Evolutionary conservation across 2,797 vertebrate species (phyloP), one percentile per base, ranked within the genome.

Genomic region (Sandelia bainsii): DNA sequence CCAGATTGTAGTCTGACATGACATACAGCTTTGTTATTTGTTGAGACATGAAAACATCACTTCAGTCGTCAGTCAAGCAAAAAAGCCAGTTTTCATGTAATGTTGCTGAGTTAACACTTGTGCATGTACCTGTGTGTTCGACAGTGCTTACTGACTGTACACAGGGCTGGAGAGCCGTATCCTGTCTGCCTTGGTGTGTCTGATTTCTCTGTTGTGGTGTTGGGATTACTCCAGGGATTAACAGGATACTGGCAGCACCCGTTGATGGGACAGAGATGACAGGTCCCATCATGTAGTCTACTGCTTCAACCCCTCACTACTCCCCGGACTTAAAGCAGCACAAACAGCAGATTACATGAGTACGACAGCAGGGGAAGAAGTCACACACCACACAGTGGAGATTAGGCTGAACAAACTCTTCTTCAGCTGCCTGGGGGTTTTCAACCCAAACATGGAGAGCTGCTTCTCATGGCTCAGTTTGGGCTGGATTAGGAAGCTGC

Each of bases 161-260:
- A 65, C 62, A 58, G 46, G 59, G 57, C 65, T 68, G 71, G 62
- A 65, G 54, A 67, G 53, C 52, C 32, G 58, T 20, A 72, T 68
- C 80, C 86, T 75, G 83, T 60, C 63, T 69, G 76, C 67, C 70
- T 66, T 54, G 69, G 45, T 84, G 84, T 64, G 83, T 79, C 75
- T 84, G 72, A 87, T 79, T 84, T 81, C 78, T 66, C 85, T 86
- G 84, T 84, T 81, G 84, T 87, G 84, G 75, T 72, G 67, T 53
- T 72, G 80, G 92, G 86, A 93, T 93, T 92, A 92, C 89, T 83
- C 75, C 0, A 34, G 89, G 91, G 93, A 92, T 93, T 92, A 93
- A 69, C 87, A 63, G 80, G 82, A 85, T 86, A 75, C 86, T 88
- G 91, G 90, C 87, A 91, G 87, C 80, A 77, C 72, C 84, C 86